These are phyloP conservation scores for Onychomys leucogaster DNA, from an alignment of 2,797 vertebrate species.

Conservation along the genomic window DNA sequence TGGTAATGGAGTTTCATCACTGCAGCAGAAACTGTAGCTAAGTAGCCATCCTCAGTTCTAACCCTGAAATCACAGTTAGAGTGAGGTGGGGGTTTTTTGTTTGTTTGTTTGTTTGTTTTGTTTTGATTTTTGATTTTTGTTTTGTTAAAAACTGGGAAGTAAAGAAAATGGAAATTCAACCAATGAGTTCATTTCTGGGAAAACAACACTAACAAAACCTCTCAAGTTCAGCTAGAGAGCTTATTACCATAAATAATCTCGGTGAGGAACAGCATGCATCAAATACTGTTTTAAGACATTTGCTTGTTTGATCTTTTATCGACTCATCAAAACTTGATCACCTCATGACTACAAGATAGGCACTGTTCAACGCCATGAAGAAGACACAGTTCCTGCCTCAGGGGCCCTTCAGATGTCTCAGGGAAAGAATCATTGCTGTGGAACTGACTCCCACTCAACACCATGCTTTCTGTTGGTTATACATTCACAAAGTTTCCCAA, in stretches of 20 bases:
- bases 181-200: not conserved
- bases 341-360: not conserved
- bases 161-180: not conserved
- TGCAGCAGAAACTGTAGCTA: not conserved
- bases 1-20: not conserved
- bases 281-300: not conserved
- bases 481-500: not conserved
- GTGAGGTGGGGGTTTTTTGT: not conserved
- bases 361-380: not conserved
- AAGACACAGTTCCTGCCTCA: not conserved
- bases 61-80: not conserved
- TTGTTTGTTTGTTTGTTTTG: not conserved
- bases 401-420: not conserved
- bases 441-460: not conserved
- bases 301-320: not conserved
- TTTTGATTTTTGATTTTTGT: not conserved
- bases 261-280: not conserved
- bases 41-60: not conserved
- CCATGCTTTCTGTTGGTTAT: not conserved
- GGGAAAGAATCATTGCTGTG: not conserved
- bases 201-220: not conserved
- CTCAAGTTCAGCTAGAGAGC: not conserved
- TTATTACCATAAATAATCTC: not conserved
- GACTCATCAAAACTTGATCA: not conserved
- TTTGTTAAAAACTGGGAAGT: not conserved